A percentile compares a stretch with the other conserved stretches of the same genome.
Conservation (phyloP, 2,797 vertebrate species). For the Bovichtus diacanthus region DNA sequence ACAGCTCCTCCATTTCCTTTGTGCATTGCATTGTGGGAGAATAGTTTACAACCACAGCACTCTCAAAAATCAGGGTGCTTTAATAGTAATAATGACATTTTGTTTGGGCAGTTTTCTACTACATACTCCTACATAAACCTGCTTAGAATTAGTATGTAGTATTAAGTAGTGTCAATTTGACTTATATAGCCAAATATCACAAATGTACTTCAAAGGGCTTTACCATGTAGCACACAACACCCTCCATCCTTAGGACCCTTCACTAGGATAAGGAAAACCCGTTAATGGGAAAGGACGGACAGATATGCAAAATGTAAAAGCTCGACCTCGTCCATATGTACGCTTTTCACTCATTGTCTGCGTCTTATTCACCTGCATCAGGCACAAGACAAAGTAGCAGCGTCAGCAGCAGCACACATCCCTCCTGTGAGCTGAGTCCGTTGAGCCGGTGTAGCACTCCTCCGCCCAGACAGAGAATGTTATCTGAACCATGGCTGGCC, state of each 20-base stretch:
- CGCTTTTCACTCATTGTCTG: background rate
- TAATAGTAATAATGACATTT: too few relatives aligned
- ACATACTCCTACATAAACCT: too few relatives aligned
- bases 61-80: too few relatives aligned
- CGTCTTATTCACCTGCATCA: constrained; percentile 5
- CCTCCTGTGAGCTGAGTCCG: constrained; percentile 38
- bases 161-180: too few relatives aligned
- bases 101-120: too few relatives aligned
- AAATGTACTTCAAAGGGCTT: too few relatives aligned
- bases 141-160: too few relatives aligned
- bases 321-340: background rate
- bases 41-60: too few relatives aligned
- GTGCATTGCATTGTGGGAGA: too few relatives aligned
- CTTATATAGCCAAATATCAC: too few relatives aligned
- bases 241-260: background rate
- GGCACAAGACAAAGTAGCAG: constrained; percentile 51
- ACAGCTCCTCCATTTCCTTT: too few relatives aligned
- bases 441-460: constrained; percentile 14
- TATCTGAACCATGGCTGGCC: constrained; percentile 79
- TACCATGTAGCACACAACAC: background rate
- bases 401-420: constrained; percentile 34
- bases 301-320: background rate
- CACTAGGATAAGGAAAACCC: background rate
- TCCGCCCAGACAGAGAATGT: constrained; percentile 49
- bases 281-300: background rate